Percentiles rank a stretch among this genome's conserved stretches.
Conservation (phyloP, 2,888 invertebrate genomes). For the Nysson spinosus region DNA sequence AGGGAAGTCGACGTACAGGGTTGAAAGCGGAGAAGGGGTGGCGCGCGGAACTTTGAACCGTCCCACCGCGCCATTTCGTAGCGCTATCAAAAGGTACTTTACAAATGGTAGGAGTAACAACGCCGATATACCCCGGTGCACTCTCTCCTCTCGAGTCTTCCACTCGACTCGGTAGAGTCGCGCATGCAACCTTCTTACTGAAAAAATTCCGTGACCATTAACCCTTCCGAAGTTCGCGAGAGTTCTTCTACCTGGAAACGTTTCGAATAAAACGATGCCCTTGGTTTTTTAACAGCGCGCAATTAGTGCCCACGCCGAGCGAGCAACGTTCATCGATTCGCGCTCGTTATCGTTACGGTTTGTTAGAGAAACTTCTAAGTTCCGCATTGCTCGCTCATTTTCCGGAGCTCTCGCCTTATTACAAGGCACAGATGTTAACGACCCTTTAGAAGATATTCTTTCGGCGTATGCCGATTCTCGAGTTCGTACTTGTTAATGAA, state of each 20-base stretch:
- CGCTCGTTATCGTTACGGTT: slow-evolving; percentile 30
- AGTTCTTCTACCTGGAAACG: too few relatives aligned
- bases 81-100: slow-evolving; percentile 69
- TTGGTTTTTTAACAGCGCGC: slow-evolving; percentile 41
- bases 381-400: slow-evolving; percentile 28
- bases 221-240: slow-evolving; percentile 18
- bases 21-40: slow-evolving; percentile 4
- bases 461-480: too few relatives aligned
- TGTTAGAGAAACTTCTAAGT: slow-evolving; percentile 7
- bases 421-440: too few relatives aligned
- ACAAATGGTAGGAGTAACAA: slow-evolving; percentile 62
- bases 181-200: slow-evolving; percentile 12
- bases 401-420: slow-evolving; percentile 13
- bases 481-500: too few relatives aligned
- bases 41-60: slow-evolving; percentile 51
- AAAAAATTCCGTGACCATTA: slow-evolving; percentile 25
- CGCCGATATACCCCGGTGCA: slow-evolving; percentile 38
- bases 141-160: slow-evolving; percentile 23
- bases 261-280: neutral
- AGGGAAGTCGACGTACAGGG: too few relatives aligned
- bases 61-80: slow-evolving; percentile 55
- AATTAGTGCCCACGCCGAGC: slow-evolving; percentile 32
- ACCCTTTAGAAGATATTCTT: too few relatives aligned
- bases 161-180: slow-evolving; percentile 8
- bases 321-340: slow-evolving; percentile 39